Evolutionary conservation across 1,140 invertebrate species (phyloP).

Genomic region (Tetragnatha versicolor): DNA sequence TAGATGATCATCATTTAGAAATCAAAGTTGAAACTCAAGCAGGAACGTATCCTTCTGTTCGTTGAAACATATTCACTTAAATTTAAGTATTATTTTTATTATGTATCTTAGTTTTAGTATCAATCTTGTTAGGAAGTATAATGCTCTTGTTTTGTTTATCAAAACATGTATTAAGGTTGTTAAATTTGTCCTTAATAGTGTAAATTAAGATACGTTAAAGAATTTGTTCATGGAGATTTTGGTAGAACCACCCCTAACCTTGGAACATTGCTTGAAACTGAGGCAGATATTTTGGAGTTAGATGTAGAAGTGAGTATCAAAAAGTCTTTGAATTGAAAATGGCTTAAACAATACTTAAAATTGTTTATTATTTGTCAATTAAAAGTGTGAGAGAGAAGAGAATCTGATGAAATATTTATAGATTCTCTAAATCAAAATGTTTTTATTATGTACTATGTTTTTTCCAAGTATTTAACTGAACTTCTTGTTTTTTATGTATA

Average conservation of each 20-base stretch:
- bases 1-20: conserved; percentile 68
- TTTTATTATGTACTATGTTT: too few relatives aligned
- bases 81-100: too few relatives aligned
- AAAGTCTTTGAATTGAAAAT: too few relatives aligned
- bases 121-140: too few relatives aligned
- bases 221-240: conserved; percentile 96
- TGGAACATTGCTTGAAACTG: conserved; percentile 67
- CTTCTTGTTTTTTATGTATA: too few relatives aligned
- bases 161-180: background rate
- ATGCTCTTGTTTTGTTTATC: background rate
- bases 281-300: conserved; percentile 72
- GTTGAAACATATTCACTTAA: background rate
- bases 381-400: too few relatives aligned
- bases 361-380: too few relatives aligned
- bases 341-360: too few relatives aligned
- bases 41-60: conserved; percentile 73
- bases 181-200: background rate
- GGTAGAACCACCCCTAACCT: conserved; percentile 82
- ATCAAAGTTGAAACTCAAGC: conserved; percentile 84
- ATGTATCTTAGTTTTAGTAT: too few relatives aligned
- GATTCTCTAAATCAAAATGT: too few relatives aligned
- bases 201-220: conserved; percentile 81
- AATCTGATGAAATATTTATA: too few relatives aligned
- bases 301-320: conserved; percentile 75
- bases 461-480: too few relatives aligned